phyloP scores from a whole-genome alignment of 2,888 invertebrate species.

The Drosophila acutilabella region DNA sequence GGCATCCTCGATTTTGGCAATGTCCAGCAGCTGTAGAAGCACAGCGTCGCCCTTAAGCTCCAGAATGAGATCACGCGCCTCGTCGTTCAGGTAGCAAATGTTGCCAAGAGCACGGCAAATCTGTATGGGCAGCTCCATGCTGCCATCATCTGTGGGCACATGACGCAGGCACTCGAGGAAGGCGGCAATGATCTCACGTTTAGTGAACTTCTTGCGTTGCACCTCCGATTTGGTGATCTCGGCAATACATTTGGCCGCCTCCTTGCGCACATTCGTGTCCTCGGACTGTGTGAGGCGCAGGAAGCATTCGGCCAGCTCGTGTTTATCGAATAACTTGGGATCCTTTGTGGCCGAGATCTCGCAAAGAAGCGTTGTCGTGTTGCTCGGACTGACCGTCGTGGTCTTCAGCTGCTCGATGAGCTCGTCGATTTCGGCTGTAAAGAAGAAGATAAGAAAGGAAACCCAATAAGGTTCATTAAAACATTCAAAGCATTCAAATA shows the following conservation, averaged over 20 bases:
- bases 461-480: constrained; percentile 18
- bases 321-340: constrained; percentile 83
- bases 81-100: constrained; percentile 94
- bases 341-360: constrained; percentile 84
- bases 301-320: constrained; percentile 83
- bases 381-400: constrained; percentile 75
- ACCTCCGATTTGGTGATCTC: constrained; percentile 92
- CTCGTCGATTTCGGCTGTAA: constrained; percentile 84
- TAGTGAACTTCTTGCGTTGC: constrained; percentile 90
- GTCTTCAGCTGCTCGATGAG: constrained; percentile 83
- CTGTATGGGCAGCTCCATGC: constrained; percentile 88
- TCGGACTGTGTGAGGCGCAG: constrained; percentile 82
- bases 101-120: constrained; percentile 94
- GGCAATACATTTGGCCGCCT: constrained; percentile 90
- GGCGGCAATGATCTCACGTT: constrained; percentile 87
- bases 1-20: constrained; percentile 74
- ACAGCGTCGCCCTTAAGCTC: constrained; percentile 86
- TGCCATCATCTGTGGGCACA: constrained; percentile 70
- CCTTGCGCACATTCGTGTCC: constrained; percentile 86
- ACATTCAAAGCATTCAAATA: constrained; percentile 1
- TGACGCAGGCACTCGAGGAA: constrained; percentile 87
- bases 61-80: constrained; percentile 87
- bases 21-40: constrained; percentile 85
- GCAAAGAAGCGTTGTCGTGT: constrained; percentile 76
- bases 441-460: neutral